Percentiles rank a stretch among this genome's conserved stretches.
phyloP scores from a whole-genome alignment of 1,140 invertebrate genomes.

The Pseudomyrmex cubaensis region DNA sequence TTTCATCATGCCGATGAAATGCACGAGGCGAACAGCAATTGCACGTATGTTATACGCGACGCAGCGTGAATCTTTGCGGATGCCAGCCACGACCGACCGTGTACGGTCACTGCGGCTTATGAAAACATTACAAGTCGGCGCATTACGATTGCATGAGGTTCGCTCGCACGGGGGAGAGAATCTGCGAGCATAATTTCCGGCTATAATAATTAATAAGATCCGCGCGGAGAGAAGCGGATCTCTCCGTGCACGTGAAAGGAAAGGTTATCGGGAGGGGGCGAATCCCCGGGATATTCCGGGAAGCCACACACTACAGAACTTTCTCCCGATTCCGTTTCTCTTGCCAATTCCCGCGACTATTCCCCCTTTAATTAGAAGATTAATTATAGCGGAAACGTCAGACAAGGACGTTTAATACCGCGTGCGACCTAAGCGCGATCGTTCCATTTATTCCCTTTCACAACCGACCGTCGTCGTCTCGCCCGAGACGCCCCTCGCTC shows the following conservation, averaged over 20 bases:
- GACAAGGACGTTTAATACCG: constrained; percentile 66
- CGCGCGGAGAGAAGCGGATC: background rate
- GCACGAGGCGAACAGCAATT: background rate
- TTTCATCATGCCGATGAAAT: background rate
- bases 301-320: background rate
- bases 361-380: constrained; percentile 75
- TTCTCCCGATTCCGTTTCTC: constrained; percentile 56
- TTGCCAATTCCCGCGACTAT: constrained; percentile 65
- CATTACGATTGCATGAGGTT: constrained; percentile 63
- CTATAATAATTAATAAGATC: constrained; percentile 70
- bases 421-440: constrained; percentile 41
- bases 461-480: constrained; percentile 8
- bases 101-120: constrained; percentile 35
- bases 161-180: constrained; percentile 14
- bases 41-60: constrained; percentile 1
- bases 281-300: constrained; percentile 23
- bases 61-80: background rate
- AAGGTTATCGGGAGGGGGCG: constrained; percentile 57
- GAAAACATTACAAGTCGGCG: constrained; percentile 60
- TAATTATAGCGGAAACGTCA: constrained; percentile 74
- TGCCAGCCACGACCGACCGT: background rate
- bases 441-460: constrained; percentile 46
- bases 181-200: constrained; percentile 65
- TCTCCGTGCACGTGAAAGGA: constrained; percentile 46
- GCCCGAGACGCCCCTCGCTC: background rate